Percentiles rank a stretch among this genome's conserved stretches.
Conservation (phyloP, 2,888 invertebrate species). For the Leptinotarsa tumamoca region DNA sequence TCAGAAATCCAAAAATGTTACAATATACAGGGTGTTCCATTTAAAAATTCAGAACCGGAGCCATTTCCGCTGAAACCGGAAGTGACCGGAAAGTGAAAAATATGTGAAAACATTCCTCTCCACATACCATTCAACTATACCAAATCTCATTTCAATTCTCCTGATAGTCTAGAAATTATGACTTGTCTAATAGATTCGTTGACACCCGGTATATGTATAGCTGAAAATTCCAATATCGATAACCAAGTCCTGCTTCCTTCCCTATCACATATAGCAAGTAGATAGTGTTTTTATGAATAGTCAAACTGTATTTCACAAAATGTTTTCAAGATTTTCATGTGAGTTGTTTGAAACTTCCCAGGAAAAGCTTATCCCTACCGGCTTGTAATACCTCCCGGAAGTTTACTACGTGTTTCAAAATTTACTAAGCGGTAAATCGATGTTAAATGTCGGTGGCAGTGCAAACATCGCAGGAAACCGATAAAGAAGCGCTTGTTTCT, state of each 20-base stretch:
- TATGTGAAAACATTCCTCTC: too few relatives aligned
- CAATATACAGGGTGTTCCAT: too few relatives aligned
- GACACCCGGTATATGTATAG: too few relatives aligned
- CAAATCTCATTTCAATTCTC: too few relatives aligned
- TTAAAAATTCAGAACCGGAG: too few relatives aligned
- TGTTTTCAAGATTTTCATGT: neutral
- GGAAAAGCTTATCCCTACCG: slow-evolving; percentile 12
- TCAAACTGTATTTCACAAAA: neutral
- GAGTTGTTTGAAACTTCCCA: neutral
- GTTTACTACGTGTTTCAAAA: slow-evolving; percentile 27
- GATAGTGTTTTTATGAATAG: neutral
- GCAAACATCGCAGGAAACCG: slow-evolving; percentile 29
- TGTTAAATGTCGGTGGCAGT: slow-evolving; percentile 31
- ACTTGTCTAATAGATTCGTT: too few relatives aligned
- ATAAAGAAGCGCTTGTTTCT: slow-evolving; percentile 30
- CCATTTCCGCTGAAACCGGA: too few relatives aligned
- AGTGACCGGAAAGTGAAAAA: too few relatives aligned
- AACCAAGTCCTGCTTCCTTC: neutral
- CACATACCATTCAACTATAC: too few relatives aligned
- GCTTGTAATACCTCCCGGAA: slow-evolving; percentile 15
- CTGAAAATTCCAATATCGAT: neutral
- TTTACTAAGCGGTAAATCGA: slow-evolving; percentile 38
- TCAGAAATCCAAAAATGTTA: too few relatives aligned
- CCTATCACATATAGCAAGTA: neutral
- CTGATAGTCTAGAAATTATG: too few relatives aligned